Percentiles rank a stretch among this genome's conserved stretches.
These are phyloP conservation scores for Ailuropoda melanoleuca DNA, from an alignment of 2,113 vertebrate species.

Conservation along the genomic window DNA sequence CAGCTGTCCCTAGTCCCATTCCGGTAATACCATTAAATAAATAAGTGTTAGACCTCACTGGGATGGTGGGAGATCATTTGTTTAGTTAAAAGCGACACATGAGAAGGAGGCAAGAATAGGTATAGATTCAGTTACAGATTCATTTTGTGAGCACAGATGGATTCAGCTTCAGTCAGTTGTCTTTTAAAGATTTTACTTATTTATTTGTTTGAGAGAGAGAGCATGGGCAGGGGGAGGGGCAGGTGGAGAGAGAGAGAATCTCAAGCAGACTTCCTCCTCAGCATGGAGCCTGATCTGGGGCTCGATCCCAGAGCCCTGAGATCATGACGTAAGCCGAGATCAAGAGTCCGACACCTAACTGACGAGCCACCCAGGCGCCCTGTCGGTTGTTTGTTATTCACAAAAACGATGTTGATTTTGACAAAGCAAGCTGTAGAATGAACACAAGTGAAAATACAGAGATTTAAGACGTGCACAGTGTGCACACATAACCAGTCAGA, in stretches of 20 bases:
- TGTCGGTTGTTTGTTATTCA: not conserved
- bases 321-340: not conserved
- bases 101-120: not conserved
- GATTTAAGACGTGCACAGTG: not conserved
- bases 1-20: constrained; percentile 95
- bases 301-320: not conserved
- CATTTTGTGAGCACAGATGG: not conserved
- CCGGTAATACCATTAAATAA: constrained; percentile 86
- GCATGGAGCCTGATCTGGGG: not conserved
- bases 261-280: not conserved
- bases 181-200: not conserved
- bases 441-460: not conserved
- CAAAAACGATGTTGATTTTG: not conserved
- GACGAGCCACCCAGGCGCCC: not conserved
- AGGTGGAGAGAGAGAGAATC: not conserved
- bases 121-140: not conserved
- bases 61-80: not conserved
- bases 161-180: not conserved
- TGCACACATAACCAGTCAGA: not conserved
- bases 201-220: not conserved
- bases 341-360: not conserved
- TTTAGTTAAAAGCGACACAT: not conserved
- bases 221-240: not conserved
- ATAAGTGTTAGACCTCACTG: not conserved
- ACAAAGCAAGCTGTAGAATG: not conserved